phyloP scores from a whole-genome alignment of 1,140 invertebrate species.

The Carcinoscorpius rotundicauda region DNA sequence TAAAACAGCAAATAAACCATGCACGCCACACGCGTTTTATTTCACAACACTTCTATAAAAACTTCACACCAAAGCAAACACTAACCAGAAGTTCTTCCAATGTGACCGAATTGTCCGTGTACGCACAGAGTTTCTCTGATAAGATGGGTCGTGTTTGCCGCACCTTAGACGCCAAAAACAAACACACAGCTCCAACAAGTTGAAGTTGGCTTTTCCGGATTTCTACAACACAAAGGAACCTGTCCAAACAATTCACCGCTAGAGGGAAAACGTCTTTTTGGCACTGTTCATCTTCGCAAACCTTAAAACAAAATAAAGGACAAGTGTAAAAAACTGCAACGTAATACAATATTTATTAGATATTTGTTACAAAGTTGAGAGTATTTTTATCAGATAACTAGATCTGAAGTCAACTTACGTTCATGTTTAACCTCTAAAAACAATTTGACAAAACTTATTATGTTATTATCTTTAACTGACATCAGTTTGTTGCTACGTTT shows the following conservation, averaged over 20 bases:
- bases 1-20: no score
- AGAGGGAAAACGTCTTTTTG: slow-evolving; percentile 62
- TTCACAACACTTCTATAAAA: no score
- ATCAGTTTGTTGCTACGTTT: no score
- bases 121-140: slow-evolving; percentile 52
- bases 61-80: slow-evolving; percentile 4
- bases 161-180: slow-evolving; percentile 60
- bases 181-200: slow-evolving; percentile 52
- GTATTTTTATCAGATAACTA: no score
- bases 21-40: no score
- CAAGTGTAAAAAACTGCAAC: no score
- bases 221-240: slow-evolving; percentile 49
- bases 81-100: slow-evolving; percentile 55
- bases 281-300: slow-evolving; percentile 60
- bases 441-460: no score
- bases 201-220: slow-evolving; percentile 56
- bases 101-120: slow-evolving; percentile 57
- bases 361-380: no score
- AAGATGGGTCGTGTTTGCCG: slow-evolving; percentile 51
- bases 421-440: no score
- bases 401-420: no score
- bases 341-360: no score
- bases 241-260: slow-evolving; percentile 59
- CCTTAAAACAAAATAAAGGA: slow-evolving; percentile 36
- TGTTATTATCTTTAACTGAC: no score